Evolutionary conservation across 2,797 vertebrate genomes (phyloP).

Genomic region (Lutjanus argentimaculatus): DNA sequence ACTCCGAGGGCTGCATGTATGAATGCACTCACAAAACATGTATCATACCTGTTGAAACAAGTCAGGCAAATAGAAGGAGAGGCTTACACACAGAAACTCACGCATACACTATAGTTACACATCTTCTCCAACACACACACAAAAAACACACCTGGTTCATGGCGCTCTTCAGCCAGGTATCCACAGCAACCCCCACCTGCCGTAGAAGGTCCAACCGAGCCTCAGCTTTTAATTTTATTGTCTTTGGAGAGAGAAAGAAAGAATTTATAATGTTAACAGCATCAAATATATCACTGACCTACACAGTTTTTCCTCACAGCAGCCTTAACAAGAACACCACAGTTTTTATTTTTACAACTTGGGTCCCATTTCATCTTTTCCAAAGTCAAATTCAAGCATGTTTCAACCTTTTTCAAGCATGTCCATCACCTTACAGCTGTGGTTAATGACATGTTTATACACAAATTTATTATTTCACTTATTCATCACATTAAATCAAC

Average conservation of each 20-base stretch:
- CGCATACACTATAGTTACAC: not conserved
- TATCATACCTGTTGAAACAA: slow-evolving; percentile 7
- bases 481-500: no score
- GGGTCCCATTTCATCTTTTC: not conserved
- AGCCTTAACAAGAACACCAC: not conserved
- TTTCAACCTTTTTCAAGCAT: no score
- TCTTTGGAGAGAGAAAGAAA: slow-evolving; percentile 80
- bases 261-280: slow-evolving; percentile 15
- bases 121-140: slow-evolving; percentile 1
- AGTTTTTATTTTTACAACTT: not conserved
- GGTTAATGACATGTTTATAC: no score
- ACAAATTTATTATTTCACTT: no score
- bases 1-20: not conserved
- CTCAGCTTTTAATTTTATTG: slow-evolving; percentile 96
- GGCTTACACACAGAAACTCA: not conserved
- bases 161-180: slow-evolving; percentile 97
- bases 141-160: slow-evolving; percentile 92
- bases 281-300: not conserved
- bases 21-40: slow-evolving; percentile 4
- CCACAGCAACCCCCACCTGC: slow-evolving; percentile 96
- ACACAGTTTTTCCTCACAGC: not conserved
- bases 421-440: no score
- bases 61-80: slow-evolving; percentile 19
- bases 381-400: no score
- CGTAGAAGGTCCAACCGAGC: slow-evolving; percentile 95